Evolutionary conservation across 2,888 invertebrate genomes (phyloP), one percentile per base, ranked within the genome.

Genomic region (Pollenia amentaria): DNA sequence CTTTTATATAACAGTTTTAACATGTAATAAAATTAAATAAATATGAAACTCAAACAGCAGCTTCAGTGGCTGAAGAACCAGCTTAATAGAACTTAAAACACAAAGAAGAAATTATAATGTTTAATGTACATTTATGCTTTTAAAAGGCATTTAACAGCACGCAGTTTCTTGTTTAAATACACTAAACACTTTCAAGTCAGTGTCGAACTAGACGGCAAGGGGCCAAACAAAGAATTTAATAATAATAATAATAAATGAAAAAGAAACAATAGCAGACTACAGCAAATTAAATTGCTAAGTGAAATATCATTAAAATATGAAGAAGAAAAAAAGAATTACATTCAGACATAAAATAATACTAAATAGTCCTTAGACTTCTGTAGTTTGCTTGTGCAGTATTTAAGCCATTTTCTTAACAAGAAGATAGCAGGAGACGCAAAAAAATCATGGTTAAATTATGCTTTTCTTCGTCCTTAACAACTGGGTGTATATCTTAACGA

Each of bases 91-190:
- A 44, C 46, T 10, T 10, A 46, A 42, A 16, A 4, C 48, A 55
- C 38, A 67, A 69, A 38, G 38, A 51, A 60, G 60, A 64, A 78
- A 42, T 67, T 29, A 75, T 55, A 48, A 51, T 29, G 4, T 46
- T 60, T 46, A 38, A 51, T 46, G 9, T 67, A 29, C 29, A 29
- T 29, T 29, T 29, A 29, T 67, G 18, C 44, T 57, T 55, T 57
- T 55, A 11, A 67, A 82, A 48, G 38, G 67, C 73, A 78, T 73
- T 76, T 78, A 82, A 79, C 69, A 76, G 70, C 65, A 84, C 80
- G 73, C 79, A 81, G 57, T 64, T 57, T n/a, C 38, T 48, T 67
- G 38, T 21, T 67, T 6, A 53, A 76, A 44, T n/a, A 62, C 29
- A 70, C 65, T 48, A 67, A 29, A 67, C 9, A 29, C 16, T 55